Evolutionary conservation across 2,113 vertebrate genomes (phyloP).

Genomic region (Sander vitreus): DNA sequence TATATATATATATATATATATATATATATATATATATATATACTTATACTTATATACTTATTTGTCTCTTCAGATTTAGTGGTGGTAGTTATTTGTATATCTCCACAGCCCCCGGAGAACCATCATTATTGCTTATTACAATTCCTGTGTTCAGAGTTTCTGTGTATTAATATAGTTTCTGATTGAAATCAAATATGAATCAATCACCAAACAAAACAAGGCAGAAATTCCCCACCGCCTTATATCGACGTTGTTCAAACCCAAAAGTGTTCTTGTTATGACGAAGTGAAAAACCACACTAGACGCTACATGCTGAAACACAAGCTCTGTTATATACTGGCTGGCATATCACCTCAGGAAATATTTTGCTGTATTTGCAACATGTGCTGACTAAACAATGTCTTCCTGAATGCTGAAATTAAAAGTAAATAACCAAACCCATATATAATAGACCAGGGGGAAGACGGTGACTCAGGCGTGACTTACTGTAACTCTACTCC

Average conservation of each 20-base stretch:
- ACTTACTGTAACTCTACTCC: slow-evolving; percentile 66
- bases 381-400: slow-evolving; percentile 76
- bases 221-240: slow-evolving; percentile 78
- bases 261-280: slow-evolving; percentile 91
- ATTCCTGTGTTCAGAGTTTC: slow-evolving; percentile 62
- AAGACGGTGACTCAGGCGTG: slow-evolving; percentile 62
- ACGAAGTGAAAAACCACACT: slow-evolving; percentile 89
- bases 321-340: slow-evolving; percentile 73
- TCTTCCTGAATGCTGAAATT: slow-evolving; percentile 63
- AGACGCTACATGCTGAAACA: slow-evolving; percentile 76
- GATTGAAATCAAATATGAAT: slow-evolving; percentile 76
- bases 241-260: slow-evolving; percentile 75
- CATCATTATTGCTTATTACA: slow-evolving; percentile 52
- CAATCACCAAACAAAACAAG: slow-evolving; percentile 70
- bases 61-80: slow-evolving; percentile 10
- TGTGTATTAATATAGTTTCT: slow-evolving; percentile 81
- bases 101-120: background rate
- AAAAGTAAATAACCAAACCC: slow-evolving; percentile 74
- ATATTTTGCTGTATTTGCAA: slow-evolving; percentile 75
- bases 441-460: slow-evolving; percentile 54
- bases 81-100: slow-evolving; percentile 32
- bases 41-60: background rate
- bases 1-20: no score
- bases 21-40: background rate
- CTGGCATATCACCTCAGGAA: slow-evolving; percentile 85